Base-by-base conservation (phyloP, 2,888 invertebrate species). In the Drosophila subquinaria region DNA sequence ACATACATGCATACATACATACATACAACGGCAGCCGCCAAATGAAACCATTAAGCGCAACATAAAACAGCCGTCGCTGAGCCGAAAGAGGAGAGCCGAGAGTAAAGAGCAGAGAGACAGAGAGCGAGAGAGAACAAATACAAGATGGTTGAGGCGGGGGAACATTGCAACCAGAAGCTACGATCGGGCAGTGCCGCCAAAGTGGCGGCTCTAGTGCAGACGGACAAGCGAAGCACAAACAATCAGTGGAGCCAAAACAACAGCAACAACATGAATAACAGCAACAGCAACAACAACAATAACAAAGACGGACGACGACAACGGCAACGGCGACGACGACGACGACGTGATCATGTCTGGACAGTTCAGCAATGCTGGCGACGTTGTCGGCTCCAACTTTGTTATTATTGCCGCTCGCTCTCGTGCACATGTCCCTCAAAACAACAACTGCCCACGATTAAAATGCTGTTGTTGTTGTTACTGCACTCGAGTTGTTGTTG, bases 41-140 rank as follows among this genome's bases (percentile, higher is more conserved):
- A 85, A 88, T 88, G 79, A 88, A 85, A 85, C 88, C 85, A 86
- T 86, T 88, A 82, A 86, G 76, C 70, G 82, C 81, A 73, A 81
- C 76, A 84, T 76, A 84, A 78, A 81, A 71, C 78, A 80, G 69
- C 61, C 66, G 66, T 62, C 52, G 52, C 59, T 42, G 43, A 35
- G 43, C 13, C 38, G 30, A 47, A 33, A 43, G 43, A 17, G n/a
- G 27, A 47, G 43, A 43, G 55, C 11, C 50, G 50, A 50, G 38
- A 42, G 17, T n/a, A 17, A 61, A 45, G n/a, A 20, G 57, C n/a
- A 40, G n/a, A 15, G 53, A 23, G 45, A 38, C 50, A 55, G 63
- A 33, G 65, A 13, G 55, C 56, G 23, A 13, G 9, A 9, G 53
- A 23, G 23, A 42, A 27, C 13, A 20, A 35, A 40, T 53, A 51